phyloP scores from a whole-genome alignment of 2,797 vertebrate genomes.

The Nothura maculosa region DNA sequence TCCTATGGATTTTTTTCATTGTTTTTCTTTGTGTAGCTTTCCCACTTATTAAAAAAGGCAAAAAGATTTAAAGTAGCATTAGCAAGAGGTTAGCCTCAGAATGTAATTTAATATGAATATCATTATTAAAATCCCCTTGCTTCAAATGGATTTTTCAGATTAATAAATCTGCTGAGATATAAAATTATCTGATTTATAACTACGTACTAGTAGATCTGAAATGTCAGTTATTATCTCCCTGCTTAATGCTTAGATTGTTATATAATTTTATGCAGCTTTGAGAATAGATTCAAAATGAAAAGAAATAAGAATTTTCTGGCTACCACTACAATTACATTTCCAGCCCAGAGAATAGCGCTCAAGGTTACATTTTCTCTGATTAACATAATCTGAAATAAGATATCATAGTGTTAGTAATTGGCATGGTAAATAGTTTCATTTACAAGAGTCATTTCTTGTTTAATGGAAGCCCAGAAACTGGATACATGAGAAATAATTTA shows the following conservation, averaged over 20 bases:
- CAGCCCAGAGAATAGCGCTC: background rate
- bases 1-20: background rate
- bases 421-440: constrained; percentile 1
- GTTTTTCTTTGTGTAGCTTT: background rate
- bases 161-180: constrained; percentile 69
- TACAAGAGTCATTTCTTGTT: constrained; percentile 27
- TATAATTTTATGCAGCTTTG: constrained; percentile 66
- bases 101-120: constrained; percentile 68
- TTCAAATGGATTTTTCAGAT: constrained; percentile 66
- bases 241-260: constrained; percentile 63
- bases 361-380: background rate
- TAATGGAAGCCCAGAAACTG: background rate
- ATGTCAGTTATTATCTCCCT: constrained; percentile 72
- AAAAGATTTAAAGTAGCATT: background rate
- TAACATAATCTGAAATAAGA: constrained; percentile 43
- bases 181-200: constrained; percentile 77
- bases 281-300: constrained; percentile 45
- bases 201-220: constrained; percentile 62
- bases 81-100: constrained; percentile 48
- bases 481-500: background rate
- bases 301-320: constrained; percentile 25
- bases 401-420: constrained; percentile 1
- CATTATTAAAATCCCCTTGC: constrained; percentile 67
- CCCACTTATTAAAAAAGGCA: background rate
- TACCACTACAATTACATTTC: constrained; percentile 30